These are phyloP conservation scores for Elymnias hypermnestra DNA, from an alignment of 1,140 invertebrate species.

Conservation along the genomic window DNA sequence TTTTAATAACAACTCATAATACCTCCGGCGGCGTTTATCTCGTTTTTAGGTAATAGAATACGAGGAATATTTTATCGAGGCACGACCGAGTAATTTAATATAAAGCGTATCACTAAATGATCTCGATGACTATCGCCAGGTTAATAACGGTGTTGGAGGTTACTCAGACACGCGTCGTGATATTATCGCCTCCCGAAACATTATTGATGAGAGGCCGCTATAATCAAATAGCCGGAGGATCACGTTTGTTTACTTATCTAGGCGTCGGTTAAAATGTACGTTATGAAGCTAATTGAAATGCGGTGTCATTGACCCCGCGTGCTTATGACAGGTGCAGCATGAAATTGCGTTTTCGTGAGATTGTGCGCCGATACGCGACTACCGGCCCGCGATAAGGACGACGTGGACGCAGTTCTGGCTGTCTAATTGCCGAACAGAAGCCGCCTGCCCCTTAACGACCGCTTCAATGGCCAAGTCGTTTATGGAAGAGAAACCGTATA, in stretches of 20 bases:
- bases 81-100: slow-evolving; percentile 75
- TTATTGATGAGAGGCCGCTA: slow-evolving; percentile 66
- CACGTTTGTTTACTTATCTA: slow-evolving; percentile 66
- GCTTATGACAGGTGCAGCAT: slow-evolving; percentile 65
- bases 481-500: slow-evolving; percentile 63
- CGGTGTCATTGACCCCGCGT: slow-evolving; percentile 39
- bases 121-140: slow-evolving; percentile 67
- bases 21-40: slow-evolving; percentile 61
- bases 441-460: slow-evolving; percentile 49
- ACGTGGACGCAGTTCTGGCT: slow-evolving; percentile 12
- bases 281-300: slow-evolving; percentile 58
- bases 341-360: slow-evolving; percentile 69
- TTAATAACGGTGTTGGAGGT: slow-evolving; percentile 71
- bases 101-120: slow-evolving; percentile 74
- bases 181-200: slow-evolving; percentile 61
- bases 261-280: slow-evolving; percentile 48
- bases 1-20: slow-evolving; percentile 41
- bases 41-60: slow-evolving; percentile 71
- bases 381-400: slow-evolving; percentile 50
- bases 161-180: slow-evolving; percentile 64
- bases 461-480: slow-evolving; percentile 41
- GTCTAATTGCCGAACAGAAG: slow-evolving; percentile 51
- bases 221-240: slow-evolving; percentile 67
- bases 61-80: slow-evolving; percentile 67
- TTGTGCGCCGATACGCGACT: slow-evolving; percentile 56